Evolutionary conservation across 2,113 vertebrate genomes (phyloP), one percentile per base, ranked within the genome.

Genomic region (Pedionomus torquatus): DNA sequence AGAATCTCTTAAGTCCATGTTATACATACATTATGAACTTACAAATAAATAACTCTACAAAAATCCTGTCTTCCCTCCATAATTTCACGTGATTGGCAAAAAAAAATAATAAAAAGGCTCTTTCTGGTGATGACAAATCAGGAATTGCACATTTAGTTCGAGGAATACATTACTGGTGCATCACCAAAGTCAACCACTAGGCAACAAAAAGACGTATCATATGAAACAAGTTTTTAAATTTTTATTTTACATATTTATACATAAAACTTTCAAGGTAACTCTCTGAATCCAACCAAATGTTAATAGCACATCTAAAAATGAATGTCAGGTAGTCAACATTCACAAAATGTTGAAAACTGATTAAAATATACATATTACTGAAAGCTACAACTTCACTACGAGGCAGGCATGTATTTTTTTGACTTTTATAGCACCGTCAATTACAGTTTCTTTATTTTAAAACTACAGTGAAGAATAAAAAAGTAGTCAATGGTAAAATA

Each of bases 201-300:
- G 91, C 92, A 96, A 97, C 89, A 96, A 97, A 95, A 97, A 98
- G 96, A 97, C 97, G 48, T 97, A 78, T 94, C 98, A 93, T 99
- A 99, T 98, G 99, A 99, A 99, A 99, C 99, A 99, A 99, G 98
- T 98, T 99, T 99, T 99, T 98, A 61, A 19, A 98, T 98, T 98
- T 98, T 99, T 99, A 99, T 99, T 99, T 99, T 99, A 99, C 99
- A 99, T 99, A 99, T 99, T 99, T 99, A 98, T 99, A 99, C 99
- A 99, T 99, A 99, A 99, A 99, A 99, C 99, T 98, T 98, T 97
- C 97, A 98, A 98, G 98, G 99, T 98, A 99, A 99, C 98, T 98
- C 98, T 99, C 98, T 98, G 98, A 99, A 98, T 98, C 98, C 99
- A 98, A 98, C 97, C 96, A 87, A 98, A 98, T 99, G 98, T 99